A percentile compares a stretch with the other conserved stretches of the same genome.
These are phyloP conservation scores for Drosophila pachea DNA, from an alignment of 1,140 invertebrate species.

Conservation along the genomic window DNA sequence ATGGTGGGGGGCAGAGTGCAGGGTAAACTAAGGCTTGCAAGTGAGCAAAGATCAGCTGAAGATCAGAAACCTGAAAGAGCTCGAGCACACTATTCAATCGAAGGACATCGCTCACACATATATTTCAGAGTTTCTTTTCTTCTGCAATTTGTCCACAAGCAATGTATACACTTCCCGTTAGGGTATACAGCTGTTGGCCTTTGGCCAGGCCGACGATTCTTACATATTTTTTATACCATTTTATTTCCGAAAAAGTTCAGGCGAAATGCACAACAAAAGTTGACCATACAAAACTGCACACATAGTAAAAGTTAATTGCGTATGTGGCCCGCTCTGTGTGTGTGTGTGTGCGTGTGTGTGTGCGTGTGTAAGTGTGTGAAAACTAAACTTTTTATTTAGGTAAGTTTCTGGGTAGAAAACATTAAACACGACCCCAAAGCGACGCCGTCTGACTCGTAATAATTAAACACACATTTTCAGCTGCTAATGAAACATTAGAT, in stretches of 20 bases:
- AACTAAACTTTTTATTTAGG: conserved; percentile 68
- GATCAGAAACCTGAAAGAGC: too few relatives aligned
- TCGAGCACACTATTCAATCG: too few relatives aligned
- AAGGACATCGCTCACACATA: too few relatives aligned
- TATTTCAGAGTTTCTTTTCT: too few relatives aligned
- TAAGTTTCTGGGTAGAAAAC: conserved; percentile 61
- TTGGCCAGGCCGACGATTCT: not conserved
- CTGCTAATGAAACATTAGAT: conserved; percentile 77
- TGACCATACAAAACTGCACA: conserved; percentile 60
- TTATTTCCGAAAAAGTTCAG: conserved; percentile 72
- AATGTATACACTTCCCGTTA: not conserved
- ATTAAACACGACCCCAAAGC: conserved; percentile 52
- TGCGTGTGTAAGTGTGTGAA: too few relatives aligned
- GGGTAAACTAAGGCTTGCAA: too few relatives aligned
- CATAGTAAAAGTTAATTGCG: conserved; percentile 75
- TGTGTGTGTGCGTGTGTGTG: conserved; percentile 3
- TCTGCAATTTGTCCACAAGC: too few relatives aligned
- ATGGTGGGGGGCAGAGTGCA: too few relatives aligned
- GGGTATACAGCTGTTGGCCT: conserved; percentile 2
- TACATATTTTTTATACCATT: conserved; percentile 31
- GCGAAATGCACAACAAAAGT: conserved; percentile 76
- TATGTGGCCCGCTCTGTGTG: conserved; percentile 24
- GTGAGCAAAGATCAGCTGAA: too few relatives aligned
- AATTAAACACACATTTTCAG: conserved; percentile 77
- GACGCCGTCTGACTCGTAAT: conserved; percentile 41